Base-by-base conservation (phyloP, 2,888 invertebrate species). In the Perizoma flavofasciatum region DNA sequence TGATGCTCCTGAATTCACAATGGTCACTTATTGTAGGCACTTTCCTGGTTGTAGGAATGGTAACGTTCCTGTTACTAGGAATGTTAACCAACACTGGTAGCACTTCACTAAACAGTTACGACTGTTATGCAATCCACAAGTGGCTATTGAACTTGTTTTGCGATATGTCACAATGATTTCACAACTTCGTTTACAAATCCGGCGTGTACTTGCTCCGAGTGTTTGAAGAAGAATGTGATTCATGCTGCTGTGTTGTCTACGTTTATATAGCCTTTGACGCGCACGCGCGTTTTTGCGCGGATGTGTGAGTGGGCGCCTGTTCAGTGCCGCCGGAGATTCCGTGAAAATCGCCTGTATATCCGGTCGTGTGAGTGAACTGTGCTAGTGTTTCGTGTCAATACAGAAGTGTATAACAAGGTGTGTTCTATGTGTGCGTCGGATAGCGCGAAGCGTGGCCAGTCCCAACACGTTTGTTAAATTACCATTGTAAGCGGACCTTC, bases 151-250 rank as follows among this genome's bases (percentile, higher is more conserved):
- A 79, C 69, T 72, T 68, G 68, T 74, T 32, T 76, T 60, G 43
- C 66, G 57, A 61, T 83, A 84, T 91, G 90, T 89, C 90, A 88
- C 89, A 90, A 91, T 78, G 74, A 89, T 90, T 89, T 88, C 89
- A 88, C 85, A 86, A 87, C 71, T 83, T 82, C 65, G 67, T 67
- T 63, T 69, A 59, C 61, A 62, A 66, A 74, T 79, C 75, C 59
- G 69, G 73, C 89, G 87, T 85, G 69, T 57, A 68, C 0, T 76
- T 61, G 66, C 81, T 78, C 68, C 63, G 73, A 81, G 68, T 62
- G 74, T 65, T 79, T 68, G 66, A 65, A 60, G 72, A 71, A 68
- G 78, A 89, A 82, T 91, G 85, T 73, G 71, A 61, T 43, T 40
- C 50, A 40, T 75, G 78, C 78, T 75, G 78, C 78, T 75, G 74